Evolutionary conservation across 1,140 invertebrate genomes (phyloP).

Genomic region (Magallana gigas): DNA sequence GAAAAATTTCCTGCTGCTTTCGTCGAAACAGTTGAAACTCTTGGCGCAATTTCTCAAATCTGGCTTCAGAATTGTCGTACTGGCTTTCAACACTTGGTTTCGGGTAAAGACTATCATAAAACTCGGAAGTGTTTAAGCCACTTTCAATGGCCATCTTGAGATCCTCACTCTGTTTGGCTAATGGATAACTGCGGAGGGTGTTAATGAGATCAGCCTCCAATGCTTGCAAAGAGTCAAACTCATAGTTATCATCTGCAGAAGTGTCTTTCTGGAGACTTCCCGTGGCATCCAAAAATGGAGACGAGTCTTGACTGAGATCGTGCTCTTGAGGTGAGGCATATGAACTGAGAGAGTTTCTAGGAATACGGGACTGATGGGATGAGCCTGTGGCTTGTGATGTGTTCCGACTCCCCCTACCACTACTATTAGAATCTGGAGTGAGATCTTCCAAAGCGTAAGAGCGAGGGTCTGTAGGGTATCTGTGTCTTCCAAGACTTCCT

Average conservation of each 20-base stretch:
- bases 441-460: conserved; percentile 56
- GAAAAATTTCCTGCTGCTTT: conserved; percentile 82
- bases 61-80: conserved; percentile 84
- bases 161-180: conserved; percentile 55
- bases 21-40: conserved; percentile 96
- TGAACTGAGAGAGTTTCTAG: conserved; percentile 66
- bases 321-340: conserved; percentile 64
- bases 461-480: conserved; percentile 43
- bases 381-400: conserved; percentile 90
- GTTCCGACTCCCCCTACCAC: conserved; percentile 94
- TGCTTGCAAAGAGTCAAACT: conserved; percentile 87
- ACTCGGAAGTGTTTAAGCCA: conserved; percentile 58
- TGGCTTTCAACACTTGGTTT: conserved; percentile 81
- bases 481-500: conserved; percentile 49
- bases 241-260: conserved; percentile 96
- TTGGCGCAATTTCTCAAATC: conserved; percentile 96
- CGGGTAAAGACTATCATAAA: conserved; percentile 79
- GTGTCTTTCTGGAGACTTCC: conserved; percentile 83
- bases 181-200: conserved; percentile 69
- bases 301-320: conserved; percentile 70
- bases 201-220: conserved; percentile 75
- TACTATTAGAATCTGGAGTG: conserved; percentile 85
- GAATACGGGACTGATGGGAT: conserved; percentile 62
- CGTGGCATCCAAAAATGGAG: conserved; percentile 60
- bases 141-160: conserved; percentile 80